phyloP scores from a whole-genome alignment of 2,797 vertebrate species.

The Bucorvus abyssinicus region DNA sequence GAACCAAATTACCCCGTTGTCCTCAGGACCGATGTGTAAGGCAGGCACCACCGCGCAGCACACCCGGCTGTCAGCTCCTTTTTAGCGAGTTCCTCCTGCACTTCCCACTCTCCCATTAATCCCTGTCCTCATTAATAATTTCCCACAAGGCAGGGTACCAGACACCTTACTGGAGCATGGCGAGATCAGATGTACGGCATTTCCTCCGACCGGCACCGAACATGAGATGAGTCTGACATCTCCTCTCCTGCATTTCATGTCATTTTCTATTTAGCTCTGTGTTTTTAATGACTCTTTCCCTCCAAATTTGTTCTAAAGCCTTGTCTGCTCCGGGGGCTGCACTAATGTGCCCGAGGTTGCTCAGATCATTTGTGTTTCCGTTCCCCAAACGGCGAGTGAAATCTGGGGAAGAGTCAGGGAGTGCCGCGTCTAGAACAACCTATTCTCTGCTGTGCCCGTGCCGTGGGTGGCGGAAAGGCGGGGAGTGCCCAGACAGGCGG shows the following conservation, averaged over 20 bases:
- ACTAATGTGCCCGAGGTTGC: neutral
- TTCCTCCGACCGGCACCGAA: neutral
- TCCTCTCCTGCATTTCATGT: neutral
- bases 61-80: constrained; percentile 5
- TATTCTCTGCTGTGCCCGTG: neutral
- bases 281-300: neutral
- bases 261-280: neutral
- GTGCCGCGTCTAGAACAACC: too few species aligned
- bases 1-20: neutral
- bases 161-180: neutral
- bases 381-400: neutral
- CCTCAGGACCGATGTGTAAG: neutral
- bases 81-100: neutral
- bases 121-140: constrained; percentile 30
- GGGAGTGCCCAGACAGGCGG: neutral
- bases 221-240: neutral
- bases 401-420: neutral
- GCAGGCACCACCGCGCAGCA: neutral
- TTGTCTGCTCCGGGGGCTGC: neutral
- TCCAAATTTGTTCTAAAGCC: neutral
- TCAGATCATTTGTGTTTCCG: neutral
- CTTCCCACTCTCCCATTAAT: constrained; percentile 16
- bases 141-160: neutral
- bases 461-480: rapidly evolving
- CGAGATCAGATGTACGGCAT: neutral